Evolutionary conservation across 2,113 vertebrate species (phyloP).

Genomic region (Syrmaticus mikado): DNA sequence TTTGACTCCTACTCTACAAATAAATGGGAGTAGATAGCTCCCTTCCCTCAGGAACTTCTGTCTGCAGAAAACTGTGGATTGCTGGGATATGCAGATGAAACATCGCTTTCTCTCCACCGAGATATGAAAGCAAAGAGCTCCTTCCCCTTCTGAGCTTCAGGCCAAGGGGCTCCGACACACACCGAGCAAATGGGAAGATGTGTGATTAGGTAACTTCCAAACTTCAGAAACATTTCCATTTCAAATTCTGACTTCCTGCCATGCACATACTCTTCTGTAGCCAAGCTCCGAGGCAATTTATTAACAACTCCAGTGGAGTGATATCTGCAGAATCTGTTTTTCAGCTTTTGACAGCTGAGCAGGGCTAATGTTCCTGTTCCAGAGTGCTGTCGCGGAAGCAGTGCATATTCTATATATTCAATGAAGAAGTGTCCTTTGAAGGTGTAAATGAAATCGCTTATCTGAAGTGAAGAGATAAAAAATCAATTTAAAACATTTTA

Average conservation of each 20-base stretch:
- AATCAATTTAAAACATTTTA: neutral
- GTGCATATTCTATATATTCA: neutral
- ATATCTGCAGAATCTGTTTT: conserved; percentile 31
- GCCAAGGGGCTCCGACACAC: neutral
- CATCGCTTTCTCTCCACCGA: neutral
- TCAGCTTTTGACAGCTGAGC: conserved; percentile 17
- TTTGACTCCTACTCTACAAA: neutral
- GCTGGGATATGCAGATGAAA: conserved; percentile 28
- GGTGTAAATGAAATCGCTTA: conserved; percentile 17
- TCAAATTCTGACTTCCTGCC: conserved; percentile 39
- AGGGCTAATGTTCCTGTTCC: conserved; percentile 2
- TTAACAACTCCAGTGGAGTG: conserved; percentile 36
- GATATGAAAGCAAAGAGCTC: neutral
- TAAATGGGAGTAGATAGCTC: neutral
- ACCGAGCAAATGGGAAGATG: neutral
- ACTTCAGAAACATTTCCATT: conserved; percentile 39
- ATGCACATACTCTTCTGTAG: neutral
- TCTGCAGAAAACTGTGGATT: neutral
- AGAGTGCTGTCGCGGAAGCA: neutral
- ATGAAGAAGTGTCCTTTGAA: neutral
- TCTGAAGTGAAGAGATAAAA: conserved; percentile 11
- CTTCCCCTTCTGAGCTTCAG: neutral
- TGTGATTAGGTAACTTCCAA: conserved; percentile 10
- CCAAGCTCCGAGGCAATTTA: conserved; percentile 12
- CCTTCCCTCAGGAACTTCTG: neutral